Evolutionary conservation across 2,113 vertebrate genomes (phyloP).

Genomic region (Semnornis frantzii): DNA sequence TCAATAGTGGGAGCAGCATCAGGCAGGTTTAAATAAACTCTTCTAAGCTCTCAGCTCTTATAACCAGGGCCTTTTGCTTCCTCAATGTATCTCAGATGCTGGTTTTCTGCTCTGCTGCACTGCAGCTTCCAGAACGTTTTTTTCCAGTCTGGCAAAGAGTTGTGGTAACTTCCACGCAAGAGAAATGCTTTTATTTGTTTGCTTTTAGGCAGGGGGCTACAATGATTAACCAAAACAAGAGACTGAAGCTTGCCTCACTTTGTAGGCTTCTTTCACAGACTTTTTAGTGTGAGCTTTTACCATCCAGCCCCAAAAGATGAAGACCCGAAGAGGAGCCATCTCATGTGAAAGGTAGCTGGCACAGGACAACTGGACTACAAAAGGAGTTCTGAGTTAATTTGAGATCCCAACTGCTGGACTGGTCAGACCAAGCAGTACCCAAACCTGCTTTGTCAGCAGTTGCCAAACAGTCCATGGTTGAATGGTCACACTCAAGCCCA

Average conservation of each 20-base stretch:
- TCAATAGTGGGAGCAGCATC: background rate
- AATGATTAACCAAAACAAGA: background rate
- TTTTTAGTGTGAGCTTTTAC: background rate
- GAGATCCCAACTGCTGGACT: background rate
- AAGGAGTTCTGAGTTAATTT: background rate
- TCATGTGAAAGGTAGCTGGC: background rate
- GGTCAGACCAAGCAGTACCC: background rate
- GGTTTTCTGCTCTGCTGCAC: background rate
- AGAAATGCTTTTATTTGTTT: background rate
- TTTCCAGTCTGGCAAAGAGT: background rate
- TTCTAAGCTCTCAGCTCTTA: background rate
- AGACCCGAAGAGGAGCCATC: background rate
- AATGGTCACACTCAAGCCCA: background rate
- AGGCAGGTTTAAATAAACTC: background rate
- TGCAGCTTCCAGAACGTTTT: background rate
- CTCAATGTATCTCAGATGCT: background rate
- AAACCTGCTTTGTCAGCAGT: accelerated
- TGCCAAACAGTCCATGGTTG: background rate
- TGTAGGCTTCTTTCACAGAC: background rate
- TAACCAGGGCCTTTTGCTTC: background rate
- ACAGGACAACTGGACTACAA: background rate
- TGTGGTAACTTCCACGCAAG: background rate
- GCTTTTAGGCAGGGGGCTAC: background rate
- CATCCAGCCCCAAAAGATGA: background rate
- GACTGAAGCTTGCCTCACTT: background rate